Evolutionary conservation across 2,113 vertebrate species (phyloP).

Genomic region (Phaethon lepturus): DNA sequence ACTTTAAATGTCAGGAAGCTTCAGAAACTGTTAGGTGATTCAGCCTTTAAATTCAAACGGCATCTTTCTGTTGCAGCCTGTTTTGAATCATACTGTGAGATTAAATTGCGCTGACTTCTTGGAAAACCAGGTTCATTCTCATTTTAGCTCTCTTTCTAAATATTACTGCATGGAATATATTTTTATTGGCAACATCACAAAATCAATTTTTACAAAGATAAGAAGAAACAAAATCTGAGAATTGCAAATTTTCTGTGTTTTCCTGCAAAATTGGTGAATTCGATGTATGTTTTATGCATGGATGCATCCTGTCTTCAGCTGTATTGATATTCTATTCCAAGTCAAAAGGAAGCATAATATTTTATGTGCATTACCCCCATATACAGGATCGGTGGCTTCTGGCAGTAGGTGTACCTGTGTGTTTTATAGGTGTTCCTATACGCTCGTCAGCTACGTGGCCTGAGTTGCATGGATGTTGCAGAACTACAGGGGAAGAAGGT

Average conservation of each 20-base stretch:
- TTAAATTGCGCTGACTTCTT: not conserved
- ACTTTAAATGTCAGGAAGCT: not conserved
- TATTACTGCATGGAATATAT: not conserved
- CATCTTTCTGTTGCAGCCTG: not conserved
- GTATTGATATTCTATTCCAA: not conserved
- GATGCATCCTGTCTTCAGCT: not conserved
- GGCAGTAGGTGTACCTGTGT: not conserved
- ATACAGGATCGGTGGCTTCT: not conserved
- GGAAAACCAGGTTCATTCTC: not conserved
- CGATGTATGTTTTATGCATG: not conserved
- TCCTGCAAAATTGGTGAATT: not conserved
- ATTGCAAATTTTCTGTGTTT: not conserved
- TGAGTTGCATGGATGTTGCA: not conserved
- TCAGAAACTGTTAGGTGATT: not conserved
- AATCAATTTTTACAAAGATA: not conserved
- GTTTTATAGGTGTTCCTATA: not conserved
- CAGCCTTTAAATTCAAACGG: not conserved
- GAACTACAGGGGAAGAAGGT: not conserved
- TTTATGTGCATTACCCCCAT: not conserved
- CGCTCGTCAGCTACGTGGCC: fast-evolving
- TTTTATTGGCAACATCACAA: not conserved
- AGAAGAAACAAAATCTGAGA: not conserved
- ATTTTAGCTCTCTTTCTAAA: not conserved
- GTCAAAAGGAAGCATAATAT: not conserved
- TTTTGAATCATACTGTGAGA: not conserved